Evolutionary conservation across 2,888 invertebrate species (phyloP).

Genomic region (Scaptomyza flava): DNA sequence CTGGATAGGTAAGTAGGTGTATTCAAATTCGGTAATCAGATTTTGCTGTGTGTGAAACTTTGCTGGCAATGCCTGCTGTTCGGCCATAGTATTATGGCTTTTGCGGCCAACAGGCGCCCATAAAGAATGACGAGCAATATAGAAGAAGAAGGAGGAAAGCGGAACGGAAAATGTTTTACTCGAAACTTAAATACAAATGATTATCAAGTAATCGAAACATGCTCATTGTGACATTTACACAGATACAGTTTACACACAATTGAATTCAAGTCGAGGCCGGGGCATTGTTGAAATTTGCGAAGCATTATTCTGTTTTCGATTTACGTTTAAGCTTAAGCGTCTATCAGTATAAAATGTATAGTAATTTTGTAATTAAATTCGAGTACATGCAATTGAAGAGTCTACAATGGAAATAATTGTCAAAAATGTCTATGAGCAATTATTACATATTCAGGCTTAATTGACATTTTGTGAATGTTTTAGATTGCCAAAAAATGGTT

Average conservation of each 20-base stretch:
- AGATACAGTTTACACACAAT: neutral
- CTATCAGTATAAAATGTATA: neutral
- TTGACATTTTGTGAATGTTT: too few species aligned
- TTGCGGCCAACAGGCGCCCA: slow-evolving; percentile 26
- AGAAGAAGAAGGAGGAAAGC: neutral
- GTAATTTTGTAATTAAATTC: slow-evolving; percentile 1
- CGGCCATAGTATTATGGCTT: slow-evolving; percentile 29
- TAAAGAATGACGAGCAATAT: slow-evolving; percentile 1
- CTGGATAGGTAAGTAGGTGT: neutral
- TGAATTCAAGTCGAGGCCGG: too few species aligned
- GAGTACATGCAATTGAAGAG: neutral
- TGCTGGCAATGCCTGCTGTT: slow-evolving; percentile 11
- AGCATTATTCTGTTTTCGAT: neutral
- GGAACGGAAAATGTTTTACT: slow-evolving; percentile 14
- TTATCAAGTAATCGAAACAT: slow-evolving; percentile 61
- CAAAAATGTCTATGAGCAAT: neutral
- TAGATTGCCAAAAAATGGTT: neutral
- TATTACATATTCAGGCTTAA: neutral
- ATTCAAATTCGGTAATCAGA: slow-evolving; percentile 21
- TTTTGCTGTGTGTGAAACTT: slow-evolving; percentile 1
- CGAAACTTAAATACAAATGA: slow-evolving; percentile 38
- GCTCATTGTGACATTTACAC: slow-evolving; percentile 2
- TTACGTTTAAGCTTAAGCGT: neutral
- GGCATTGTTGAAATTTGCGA: neutral
- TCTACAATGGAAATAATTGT: neutral